Conservation (phyloP, 53 echinoderm and acorn worm species). For the Apostichopus leukothele region DNA sequence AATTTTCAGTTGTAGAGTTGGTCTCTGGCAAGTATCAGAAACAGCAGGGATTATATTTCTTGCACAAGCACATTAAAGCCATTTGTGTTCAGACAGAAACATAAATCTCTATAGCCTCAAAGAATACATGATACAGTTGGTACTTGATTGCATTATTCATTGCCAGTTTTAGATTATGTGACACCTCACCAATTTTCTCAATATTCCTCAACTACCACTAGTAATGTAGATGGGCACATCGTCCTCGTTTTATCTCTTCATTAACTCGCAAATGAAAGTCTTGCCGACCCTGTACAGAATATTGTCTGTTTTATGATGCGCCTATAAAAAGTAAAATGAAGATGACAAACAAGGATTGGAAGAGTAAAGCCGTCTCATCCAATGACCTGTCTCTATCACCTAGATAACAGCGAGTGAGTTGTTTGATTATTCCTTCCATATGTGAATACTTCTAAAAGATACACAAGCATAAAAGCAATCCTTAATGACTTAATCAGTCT, state of each 20-base stretch:
- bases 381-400: background rate
- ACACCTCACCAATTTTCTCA: conserved; percentile 2
- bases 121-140: background rate
- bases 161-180: background rate
- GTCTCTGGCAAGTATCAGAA: conserved; percentile 8
- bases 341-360: background rate
- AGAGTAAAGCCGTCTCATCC: background rate
- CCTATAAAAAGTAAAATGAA: background rate
- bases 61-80: background rate
- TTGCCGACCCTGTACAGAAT: background rate
- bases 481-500: background rate
- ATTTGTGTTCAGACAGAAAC: background rate
- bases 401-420: background rate
- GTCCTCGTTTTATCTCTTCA: conserved; percentile 2
- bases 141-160: conserved; percentile 1
- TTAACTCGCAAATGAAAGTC: conserved; percentile 3
- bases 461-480: background rate
- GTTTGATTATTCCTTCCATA: background rate
- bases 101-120: background rate
- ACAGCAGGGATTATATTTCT: background rate
- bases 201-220: background rate
- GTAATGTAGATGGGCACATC: background rate
- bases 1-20: background rate
- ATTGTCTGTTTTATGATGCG: background rate
- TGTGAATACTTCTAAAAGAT: background rate